A percentile compares a stretch with the other conserved stretches of the same genome.
These are phyloP conservation scores for Sciurus niger DNA, from an alignment of 2,113 vertebrate species.

Conservation along the genomic window DNA sequence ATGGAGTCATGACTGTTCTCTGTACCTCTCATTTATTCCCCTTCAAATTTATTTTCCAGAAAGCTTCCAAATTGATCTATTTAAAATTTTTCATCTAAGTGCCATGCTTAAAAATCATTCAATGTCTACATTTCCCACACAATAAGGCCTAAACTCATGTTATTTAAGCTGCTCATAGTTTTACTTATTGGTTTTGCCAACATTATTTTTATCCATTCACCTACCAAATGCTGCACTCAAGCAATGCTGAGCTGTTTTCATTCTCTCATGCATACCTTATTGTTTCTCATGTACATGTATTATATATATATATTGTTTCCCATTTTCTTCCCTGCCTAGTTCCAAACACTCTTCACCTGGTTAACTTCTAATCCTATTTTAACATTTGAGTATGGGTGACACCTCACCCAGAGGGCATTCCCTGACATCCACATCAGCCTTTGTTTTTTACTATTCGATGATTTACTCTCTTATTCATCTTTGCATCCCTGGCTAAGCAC, in stretches of 20 bases:
- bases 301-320: background rate
- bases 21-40: background rate
- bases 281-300: background rate
- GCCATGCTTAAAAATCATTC: background rate
- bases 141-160: background rate
- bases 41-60: background rate
- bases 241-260: background rate
- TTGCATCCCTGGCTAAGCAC: background rate
- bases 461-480: background rate
- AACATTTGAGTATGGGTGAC: background rate
- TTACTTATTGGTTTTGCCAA: background rate
- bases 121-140: background rate
- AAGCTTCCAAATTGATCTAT: background rate
- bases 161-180: background rate
- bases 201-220: background rate
- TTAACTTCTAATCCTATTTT: conserved; percentile 23
- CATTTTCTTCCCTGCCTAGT: background rate
- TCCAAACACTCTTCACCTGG: background rate
- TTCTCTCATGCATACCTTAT: background rate
- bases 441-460: background rate
- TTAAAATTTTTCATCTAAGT: background rate
- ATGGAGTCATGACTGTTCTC: background rate
- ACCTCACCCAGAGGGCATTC: background rate
- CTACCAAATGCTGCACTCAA: background rate
- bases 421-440: background rate